Base-by-base conservation (phyloP, 2,888 invertebrate species). In the Mactromeris polynyma region DNA sequence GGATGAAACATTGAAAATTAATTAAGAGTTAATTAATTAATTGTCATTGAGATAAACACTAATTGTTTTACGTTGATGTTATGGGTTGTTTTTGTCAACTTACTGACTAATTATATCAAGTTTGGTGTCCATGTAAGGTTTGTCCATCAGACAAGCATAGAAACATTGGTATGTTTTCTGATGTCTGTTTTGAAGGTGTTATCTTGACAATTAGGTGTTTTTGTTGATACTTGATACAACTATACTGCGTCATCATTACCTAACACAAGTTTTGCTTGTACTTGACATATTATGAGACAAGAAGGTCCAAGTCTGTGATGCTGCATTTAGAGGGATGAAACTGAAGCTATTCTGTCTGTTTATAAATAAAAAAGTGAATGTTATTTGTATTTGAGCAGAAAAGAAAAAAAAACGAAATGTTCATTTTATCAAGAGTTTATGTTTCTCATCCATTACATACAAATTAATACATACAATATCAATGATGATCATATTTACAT, bases 181-280 rank as follows among this genome's bases (percentile, higher is more conserved):
- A 58, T 58, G 58, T 58, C n/a, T 64, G 58, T 64, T 26, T 64
- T 26, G 26, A 64, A 64, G 9, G 58, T 64, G 58, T 64, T 26
- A 64, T 26, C n/a, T 64, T 64, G 58, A 64, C 58, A 64, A 64
- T 64, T 26, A 64, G 58, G 58, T 64, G 58, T 64, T 64, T n/a
- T 64, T 64, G 26, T 64, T 26, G 58, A 26, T 64, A 26, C 58
- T 6, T 64, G 58, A 64, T 21, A 64, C 58, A 64, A 26, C 26
- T n/a, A 2, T 3, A 64, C 26, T 64, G n/a, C 26, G 26, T 64
- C 26, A 26, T 64, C 58, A 3, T 64, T n/a, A n/a, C 11, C 6
- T 26, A 64, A 64, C 58, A 64, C 0, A 26, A 26, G n/a, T 64
- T 46, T 64, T 64, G 6, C 58, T 46, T 46, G 14, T 46, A 46